phyloP scores from a whole-genome alignment of 2,113 vertebrate genomes.

The Chionis minor region DNA sequence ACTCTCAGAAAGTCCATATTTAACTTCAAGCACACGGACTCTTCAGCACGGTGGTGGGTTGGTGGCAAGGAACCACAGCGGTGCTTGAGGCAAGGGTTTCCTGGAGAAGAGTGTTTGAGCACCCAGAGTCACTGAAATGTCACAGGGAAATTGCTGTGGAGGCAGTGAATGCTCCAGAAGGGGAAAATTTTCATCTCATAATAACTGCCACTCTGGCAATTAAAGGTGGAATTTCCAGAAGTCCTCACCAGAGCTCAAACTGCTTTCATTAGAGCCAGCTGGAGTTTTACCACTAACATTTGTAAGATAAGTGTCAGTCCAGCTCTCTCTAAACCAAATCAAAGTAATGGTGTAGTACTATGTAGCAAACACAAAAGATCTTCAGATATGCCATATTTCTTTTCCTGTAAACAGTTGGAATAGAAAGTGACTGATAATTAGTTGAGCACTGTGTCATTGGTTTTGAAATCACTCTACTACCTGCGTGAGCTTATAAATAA shows the following conservation, averaged over 20 bases:
- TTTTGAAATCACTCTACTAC: background rate
- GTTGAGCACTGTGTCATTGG: background rate
- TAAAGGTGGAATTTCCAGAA: background rate
- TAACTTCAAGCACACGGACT: background rate
- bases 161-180: background rate
- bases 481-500: background rate
- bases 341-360: background rate
- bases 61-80: background rate
- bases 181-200: background rate
- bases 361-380: background rate
- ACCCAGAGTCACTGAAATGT: background rate
- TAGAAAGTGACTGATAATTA: background rate
- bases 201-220: background rate
- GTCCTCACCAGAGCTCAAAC: background rate
- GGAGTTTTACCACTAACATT: background rate
- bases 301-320: background rate
- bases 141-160: background rate
- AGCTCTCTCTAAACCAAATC: background rate
- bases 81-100: background rate
- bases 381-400: background rate
- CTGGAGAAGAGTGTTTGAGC: background rate
- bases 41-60: fast-evolving
- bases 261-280: background rate
- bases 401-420: background rate
- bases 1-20: background rate